These are phyloP conservation scores for Anhinga anhinga DNA, from an alignment of 2,113 vertebrate genomes.

Conservation along the genomic window DNA sequence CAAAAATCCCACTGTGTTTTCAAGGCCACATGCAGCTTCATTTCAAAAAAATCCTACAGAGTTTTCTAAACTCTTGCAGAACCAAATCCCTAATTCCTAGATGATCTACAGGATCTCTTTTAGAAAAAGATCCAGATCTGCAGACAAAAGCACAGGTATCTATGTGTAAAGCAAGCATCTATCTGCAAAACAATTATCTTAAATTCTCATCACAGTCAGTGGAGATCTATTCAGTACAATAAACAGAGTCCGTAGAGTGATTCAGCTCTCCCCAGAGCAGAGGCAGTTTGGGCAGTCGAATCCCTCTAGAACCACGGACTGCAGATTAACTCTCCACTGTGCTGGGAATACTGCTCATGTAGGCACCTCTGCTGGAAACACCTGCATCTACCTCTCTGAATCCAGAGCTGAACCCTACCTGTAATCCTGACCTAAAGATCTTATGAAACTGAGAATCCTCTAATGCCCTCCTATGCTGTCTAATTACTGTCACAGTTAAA, in stretches of 20 bases:
- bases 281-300: neutral
- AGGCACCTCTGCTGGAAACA: neutral
- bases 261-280: neutral
- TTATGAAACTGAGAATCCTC: neutral
- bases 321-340: neutral
- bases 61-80: neutral
- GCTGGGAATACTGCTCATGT: neutral
- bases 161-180: neutral
- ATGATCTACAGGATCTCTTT: neutral
- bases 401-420: neutral
- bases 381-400: neutral
- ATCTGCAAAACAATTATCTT: neutral
- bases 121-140: neutral
- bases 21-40: neutral
- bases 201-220: neutral
- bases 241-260: rapidly evolving
- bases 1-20: neutral
- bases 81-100: neutral
- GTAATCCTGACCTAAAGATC: neutral
- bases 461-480: neutral
- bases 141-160: neutral
- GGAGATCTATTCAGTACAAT: neutral
- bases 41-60: neutral
- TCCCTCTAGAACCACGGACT: neutral
- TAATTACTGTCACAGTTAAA: neutral